A percentile compares a stretch with the other conserved stretches of the same genome.
phyloP scores from a whole-genome alignment of 64 coral and sea anemone genomes.

The Actinia equina region DNA sequence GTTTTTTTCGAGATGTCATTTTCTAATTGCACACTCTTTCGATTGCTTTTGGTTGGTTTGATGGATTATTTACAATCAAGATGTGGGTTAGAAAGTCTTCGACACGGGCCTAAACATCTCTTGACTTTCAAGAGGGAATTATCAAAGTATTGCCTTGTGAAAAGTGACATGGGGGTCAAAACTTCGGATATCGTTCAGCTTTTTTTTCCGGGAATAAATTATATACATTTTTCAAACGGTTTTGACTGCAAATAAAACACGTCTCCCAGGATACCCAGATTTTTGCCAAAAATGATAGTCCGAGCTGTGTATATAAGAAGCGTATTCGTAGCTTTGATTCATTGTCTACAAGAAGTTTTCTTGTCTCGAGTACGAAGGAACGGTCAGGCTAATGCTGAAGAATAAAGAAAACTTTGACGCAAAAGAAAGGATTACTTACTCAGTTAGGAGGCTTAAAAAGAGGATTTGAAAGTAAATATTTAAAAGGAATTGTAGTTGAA shows the following conservation, averaged over 20 bases:
- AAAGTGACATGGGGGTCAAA: neutral
- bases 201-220: neutral
- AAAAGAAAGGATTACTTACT: neutral
- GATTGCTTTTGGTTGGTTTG: neutral
- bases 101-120: neutral
- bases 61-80: neutral
- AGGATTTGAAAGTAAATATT: neutral
- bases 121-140: neutral
- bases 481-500: slow-evolving; percentile 9
- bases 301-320: neutral
- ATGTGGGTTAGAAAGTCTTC: neutral
- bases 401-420: neutral
- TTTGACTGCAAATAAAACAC: neutral
- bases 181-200: neutral
- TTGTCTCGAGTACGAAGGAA: neutral
- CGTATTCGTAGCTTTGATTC: neutral
- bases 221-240: neutral
- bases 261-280: neutral
- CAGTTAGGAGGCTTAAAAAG: neutral
- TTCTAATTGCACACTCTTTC: neutral
- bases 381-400: neutral
- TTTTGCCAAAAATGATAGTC: neutral
- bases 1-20: neutral
- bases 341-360: no score
- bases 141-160: neutral